phyloP scores from a whole-genome alignment of 2,797 vertebrate genomes.

The Alfaro cultratus region DNA sequence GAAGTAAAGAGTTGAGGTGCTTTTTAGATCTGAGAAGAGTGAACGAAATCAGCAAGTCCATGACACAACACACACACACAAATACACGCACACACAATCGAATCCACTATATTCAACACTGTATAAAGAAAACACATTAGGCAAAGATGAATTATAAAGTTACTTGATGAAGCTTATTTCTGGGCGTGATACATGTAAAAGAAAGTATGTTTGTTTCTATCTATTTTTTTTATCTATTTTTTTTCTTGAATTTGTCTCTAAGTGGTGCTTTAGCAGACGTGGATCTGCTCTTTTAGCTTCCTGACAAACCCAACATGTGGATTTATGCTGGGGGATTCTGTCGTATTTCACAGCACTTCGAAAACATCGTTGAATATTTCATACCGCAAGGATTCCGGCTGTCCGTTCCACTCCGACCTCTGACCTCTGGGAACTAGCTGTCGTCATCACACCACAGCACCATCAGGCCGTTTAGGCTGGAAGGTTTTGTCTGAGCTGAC shows the following conservation, averaged over 20 bases:
- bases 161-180: slow-evolving; percentile 84
- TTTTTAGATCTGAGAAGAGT: background rate
- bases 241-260: slow-evolving; percentile 55
- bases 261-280: slow-evolving; percentile 54
- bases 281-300: slow-evolving; percentile 72
- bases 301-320: slow-evolving; percentile 87
- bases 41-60: background rate
- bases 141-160: slow-evolving; percentile 75
- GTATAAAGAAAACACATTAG: slow-evolving; percentile 77
- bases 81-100: slow-evolving; percentile 58
- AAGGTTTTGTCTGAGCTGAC: slow-evolving; percentile 66
- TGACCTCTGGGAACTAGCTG: background rate
- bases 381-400: slow-evolving; percentile 67
- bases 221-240: too few species aligned
- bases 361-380: slow-evolving; percentile 73
- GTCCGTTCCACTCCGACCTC: slow-evolving; percentile 40
- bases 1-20: background rate
- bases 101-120: slow-evolving; percentile 91
- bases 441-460: slow-evolving; percentile 53
- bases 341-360: slow-evolving; percentile 70
- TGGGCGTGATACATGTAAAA: slow-evolving; percentile 75
- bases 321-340: slow-evolving; percentile 81
- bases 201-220: slow-evolving; percentile 71
- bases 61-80: slow-evolving; percentile 29
- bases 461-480: slow-evolving; percentile 80